A percentile compares a stretch with the other conserved stretches of the same genome.
phyloP scores from a whole-genome alignment of 1,140 invertebrate species.

The Euborellia annulipes region DNA sequence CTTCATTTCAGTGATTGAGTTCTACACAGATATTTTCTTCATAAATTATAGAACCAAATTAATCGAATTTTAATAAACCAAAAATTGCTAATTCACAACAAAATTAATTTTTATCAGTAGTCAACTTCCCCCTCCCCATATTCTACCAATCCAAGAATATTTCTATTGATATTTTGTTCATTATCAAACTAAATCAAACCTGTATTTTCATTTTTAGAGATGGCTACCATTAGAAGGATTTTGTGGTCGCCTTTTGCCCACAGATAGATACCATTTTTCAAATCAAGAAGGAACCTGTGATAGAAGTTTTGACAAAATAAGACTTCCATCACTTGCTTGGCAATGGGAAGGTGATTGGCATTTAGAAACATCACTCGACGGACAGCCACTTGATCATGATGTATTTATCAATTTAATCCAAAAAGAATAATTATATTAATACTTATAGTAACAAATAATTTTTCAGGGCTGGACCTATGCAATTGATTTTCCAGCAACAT shows the following conservation, averaged over 20 bases:
- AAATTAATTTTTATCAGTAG: too few species aligned
- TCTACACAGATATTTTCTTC: too few species aligned
- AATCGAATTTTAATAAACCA: too few species aligned
- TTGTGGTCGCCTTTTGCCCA: slow-evolving; percentile 60
- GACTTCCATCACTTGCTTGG: slow-evolving; percentile 81
- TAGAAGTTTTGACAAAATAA: slow-evolving; percentile 59
- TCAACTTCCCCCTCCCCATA: too few species aligned
- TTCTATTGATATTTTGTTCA: too few species aligned
- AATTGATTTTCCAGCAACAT: slow-evolving; percentile 78
- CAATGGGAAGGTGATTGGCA: slow-evolving; percentile 89
- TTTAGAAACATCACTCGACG: slow-evolving; percentile 71
- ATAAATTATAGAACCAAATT: too few species aligned
- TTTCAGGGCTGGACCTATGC: slow-evolving; percentile 79
- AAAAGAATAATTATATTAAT: too few species aligned
- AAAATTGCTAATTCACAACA: too few species aligned
- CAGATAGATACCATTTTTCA: slow-evolving; percentile 72
- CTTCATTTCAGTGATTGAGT: too few species aligned
- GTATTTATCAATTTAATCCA: slow-evolving; percentile 26
- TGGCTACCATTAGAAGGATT: slow-evolving; percentile 86
- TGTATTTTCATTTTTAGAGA: slow-evolving; percentile 34
- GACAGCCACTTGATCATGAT: slow-evolving; percentile 71
- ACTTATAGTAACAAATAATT: slow-evolving; percentile 1
- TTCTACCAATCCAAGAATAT: too few species aligned
- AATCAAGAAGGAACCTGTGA: slow-evolving; percentile 64
- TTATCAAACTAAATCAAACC: too few species aligned